Percentiles rank a stretch among this genome's conserved stretches.
Evolutionary conservation across 2,113 vertebrate genomes (phyloP).

Genomic region (Piliocolobus tephrosceles): DNA sequence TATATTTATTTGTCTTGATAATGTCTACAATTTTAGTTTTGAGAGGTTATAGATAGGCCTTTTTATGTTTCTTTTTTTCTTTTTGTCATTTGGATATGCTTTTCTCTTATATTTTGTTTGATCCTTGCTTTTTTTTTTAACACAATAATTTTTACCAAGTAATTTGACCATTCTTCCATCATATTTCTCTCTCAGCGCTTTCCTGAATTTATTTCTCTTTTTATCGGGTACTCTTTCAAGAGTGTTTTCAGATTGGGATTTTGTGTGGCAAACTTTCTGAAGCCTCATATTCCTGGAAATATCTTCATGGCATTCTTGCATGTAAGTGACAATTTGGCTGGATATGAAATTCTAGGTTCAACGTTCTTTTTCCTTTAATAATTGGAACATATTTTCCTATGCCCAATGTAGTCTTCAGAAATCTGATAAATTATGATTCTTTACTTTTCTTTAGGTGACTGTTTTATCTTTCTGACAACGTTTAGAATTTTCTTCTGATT

Average conservation of each 20-base stretch:
- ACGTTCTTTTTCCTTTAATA: not conserved
- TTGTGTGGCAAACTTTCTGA: not conserved
- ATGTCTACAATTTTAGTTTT: not conserved
- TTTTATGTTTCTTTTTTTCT: not conserved
- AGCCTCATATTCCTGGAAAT: not conserved
- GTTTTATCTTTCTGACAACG: not conserved
- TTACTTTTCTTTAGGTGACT: not conserved
- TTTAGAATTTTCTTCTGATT: not conserved
- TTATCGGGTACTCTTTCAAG: not conserved
- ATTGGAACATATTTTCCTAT: not conserved
- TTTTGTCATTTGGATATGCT: not conserved
- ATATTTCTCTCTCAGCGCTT: not conserved
- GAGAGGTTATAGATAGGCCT: not conserved
- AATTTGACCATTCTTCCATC: not conserved
- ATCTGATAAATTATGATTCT: not conserved
- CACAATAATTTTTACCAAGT: not conserved
- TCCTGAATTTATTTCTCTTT: slow-evolving; percentile 27
- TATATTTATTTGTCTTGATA: not conserved
- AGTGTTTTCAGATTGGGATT: slow-evolving; percentile 9
- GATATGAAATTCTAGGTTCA: slow-evolving; percentile 5
- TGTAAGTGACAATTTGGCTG: not conserved
- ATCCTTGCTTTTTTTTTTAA: not conserved
- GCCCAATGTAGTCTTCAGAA: not conserved
- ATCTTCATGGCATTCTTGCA: not conserved
- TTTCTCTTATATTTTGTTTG: not conserved